Conservation (phyloP, 2,888 invertebrate genomes). For the Bruchidius siliquastri region DNA sequence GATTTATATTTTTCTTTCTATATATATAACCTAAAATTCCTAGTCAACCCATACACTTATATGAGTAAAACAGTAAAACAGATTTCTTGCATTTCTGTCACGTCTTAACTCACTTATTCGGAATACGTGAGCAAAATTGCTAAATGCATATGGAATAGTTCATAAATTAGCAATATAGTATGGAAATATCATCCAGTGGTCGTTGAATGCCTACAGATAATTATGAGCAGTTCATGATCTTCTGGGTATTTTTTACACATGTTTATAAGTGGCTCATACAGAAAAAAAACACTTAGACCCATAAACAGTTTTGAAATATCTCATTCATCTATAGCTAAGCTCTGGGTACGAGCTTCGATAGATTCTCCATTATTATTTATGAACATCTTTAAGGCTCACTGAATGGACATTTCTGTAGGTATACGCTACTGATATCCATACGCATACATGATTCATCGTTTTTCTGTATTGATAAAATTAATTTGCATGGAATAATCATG, state of each 20-base stretch:
- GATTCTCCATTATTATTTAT: too few species aligned
- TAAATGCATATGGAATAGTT: neutral
- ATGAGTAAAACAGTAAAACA: neutral
- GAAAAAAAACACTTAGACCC: too few species aligned
- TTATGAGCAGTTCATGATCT: neutral
- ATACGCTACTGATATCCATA: neutral
- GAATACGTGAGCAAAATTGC: neutral
- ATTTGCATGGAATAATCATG: too few species aligned
- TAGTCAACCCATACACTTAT: neutral
- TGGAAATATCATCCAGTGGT: neutral
- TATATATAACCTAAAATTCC: neutral
- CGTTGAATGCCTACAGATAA: neutral
- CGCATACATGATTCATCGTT: neutral
- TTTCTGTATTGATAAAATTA: neutral
- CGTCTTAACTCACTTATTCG: neutral
- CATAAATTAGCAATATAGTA: neutral
- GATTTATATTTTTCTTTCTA: too few species aligned
- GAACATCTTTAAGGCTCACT: too few species aligned
- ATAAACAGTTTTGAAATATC: too few species aligned
- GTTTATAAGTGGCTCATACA: neutral
- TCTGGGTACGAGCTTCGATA: too few species aligned
- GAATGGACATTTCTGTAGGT: too few species aligned
- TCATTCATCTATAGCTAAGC: too few species aligned
- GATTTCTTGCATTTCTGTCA: neutral
- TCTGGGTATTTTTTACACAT: neutral